Evolutionary conservation across 2,888 invertebrate species (phyloP), one percentile per base, ranked within the genome.

Genomic region (Rhorus exstirpatorius): DNA sequence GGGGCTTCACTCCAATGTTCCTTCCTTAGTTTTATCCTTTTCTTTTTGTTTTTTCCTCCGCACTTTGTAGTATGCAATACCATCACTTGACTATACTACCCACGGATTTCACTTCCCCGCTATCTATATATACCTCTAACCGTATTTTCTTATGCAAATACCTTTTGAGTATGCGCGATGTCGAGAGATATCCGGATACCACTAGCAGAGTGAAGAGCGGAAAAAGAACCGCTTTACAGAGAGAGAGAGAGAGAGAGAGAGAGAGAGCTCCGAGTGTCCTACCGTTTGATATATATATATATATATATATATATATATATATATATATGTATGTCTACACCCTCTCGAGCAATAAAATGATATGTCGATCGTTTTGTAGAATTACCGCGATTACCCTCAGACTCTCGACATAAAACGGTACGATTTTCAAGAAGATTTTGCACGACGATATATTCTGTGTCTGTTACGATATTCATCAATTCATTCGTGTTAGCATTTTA

Each of bases 141-240:
- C 71, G 35, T 76, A 67, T 77, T 72, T 77, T 77, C 67, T 24
- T 46, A 81, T 81, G 81, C 81, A 77, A 81, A 76, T 77, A 67
- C 63, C 10, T 76, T 67, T 77, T n/a, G 67, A 72, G 55, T 19
- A 38, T 67, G 72, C 53, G 65, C 46, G 53, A 63, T 41, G 72
- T 71, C 71, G 70, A 63, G 35, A 49, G 19, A 77, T 68, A 68
- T 67, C 51, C 55, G 26, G 41, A 68, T 63, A 61, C 53, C 44
- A 17, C 72, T 17, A 19, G 26, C 10, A 19, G 19, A 38, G 21
- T 26, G 1, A 1, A 6, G 72, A 8, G 31, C 14, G 31, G 24
- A 35, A 35, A 51, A 60, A 60, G 44, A 53, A 14, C 31, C 1
- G n/a, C 24, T 21, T n/a, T n/a, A n/a, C n/a, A n/a, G n/a, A n/a